Conservation (phyloP, 2,888 invertebrate species). For the Hypena proboscidalis region DNA sequence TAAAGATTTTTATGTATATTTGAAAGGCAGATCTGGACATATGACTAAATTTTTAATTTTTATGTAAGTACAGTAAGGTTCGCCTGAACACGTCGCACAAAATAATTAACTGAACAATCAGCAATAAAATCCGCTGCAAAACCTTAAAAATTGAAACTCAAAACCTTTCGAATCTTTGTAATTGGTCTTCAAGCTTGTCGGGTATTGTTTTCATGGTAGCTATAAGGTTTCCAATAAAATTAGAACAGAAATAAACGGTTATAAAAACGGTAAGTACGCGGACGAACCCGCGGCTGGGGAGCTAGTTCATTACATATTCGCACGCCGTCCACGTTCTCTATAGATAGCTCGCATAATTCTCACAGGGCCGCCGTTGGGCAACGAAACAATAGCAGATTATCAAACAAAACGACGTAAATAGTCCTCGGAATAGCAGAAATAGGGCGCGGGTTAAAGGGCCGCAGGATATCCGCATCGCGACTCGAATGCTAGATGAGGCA, state of each 20-base stretch:
- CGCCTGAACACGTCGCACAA: no score
- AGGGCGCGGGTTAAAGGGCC: conserved; percentile 79
- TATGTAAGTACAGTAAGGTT: no score
- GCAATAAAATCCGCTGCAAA: no score
- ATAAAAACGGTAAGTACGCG: conserved; percentile 31
- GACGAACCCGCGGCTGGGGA: conserved; percentile 24
- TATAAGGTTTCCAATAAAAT: no score
- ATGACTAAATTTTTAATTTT: no score
- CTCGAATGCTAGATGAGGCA: conserved; percentile 80
- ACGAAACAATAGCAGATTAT: conserved; percentile 84
- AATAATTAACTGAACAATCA: no score
- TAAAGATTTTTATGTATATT: no score
- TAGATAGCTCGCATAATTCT: conserved; percentile 83
- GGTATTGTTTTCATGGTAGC: no score
- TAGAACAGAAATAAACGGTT: conserved; percentile 19
- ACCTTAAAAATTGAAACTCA: no score
- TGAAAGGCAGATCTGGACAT: no score
- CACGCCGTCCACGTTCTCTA: conserved; percentile 76
- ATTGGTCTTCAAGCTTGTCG: no score
- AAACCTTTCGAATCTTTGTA: no score
- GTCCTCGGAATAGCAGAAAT: conserved; percentile 75
- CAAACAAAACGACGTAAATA: conserved; percentile 83
- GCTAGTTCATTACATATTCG: conserved; percentile 70
- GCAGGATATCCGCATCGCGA: conserved; percentile 74
- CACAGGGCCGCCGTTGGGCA: conserved; percentile 72